Evolutionary conservation across 2,888 invertebrate species (phyloP).

Genomic region (Stenolophus ochropezus): DNA sequence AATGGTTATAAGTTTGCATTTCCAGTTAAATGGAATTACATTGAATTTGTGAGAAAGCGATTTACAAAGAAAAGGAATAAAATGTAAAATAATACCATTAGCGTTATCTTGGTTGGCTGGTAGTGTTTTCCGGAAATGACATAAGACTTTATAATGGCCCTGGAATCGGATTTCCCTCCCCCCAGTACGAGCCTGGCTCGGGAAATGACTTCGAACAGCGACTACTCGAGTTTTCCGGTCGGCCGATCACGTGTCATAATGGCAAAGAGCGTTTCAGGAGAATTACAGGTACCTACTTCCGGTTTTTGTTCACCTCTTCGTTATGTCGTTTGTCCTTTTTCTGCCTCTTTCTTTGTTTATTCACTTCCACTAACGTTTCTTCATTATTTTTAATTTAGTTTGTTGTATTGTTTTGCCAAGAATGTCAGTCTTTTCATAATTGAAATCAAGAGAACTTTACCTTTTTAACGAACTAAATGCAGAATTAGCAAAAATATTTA

Average conservation of each 20-base stretch:
- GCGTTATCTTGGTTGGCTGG: conserved; percentile 16
- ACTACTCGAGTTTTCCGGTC: conserved; percentile 56
- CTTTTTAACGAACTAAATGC: too few relatives aligned
- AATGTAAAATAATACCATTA: conserved; percentile 13
- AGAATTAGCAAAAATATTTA: too few relatives aligned
- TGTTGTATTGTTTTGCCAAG: conserved; percentile 9
- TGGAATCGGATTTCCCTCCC: conserved; percentile 20
- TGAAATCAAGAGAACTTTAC: not conserved
- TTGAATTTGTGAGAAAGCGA: conserved; percentile 1
- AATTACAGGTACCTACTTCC: conserved; percentile 59
- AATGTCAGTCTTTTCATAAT: conserved; percentile 8
- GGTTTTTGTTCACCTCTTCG: conserved; percentile 53
- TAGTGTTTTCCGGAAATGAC: conserved; percentile 36
- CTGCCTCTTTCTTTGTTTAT: conserved; percentile 15
- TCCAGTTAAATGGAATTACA: not conserved
- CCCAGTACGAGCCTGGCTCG: conserved; percentile 24
- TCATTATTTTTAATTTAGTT: conserved; percentile 45
- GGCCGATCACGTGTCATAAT: conserved; percentile 58
- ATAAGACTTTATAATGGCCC: conserved; percentile 43
- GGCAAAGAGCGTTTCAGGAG: conserved; percentile 49
- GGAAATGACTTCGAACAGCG: conserved; percentile 57
- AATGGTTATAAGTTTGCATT: not conserved
- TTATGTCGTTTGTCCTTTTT: conserved; percentile 53
- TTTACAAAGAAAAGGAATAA: conserved; percentile 18
- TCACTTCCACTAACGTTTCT: conserved; percentile 9